A percentile compares a stretch with the other conserved stretches of the same genome.
These are phyloP conservation scores for Siderastrea siderea DNA, from an alignment of 92 coral and sea anemone species.

Conservation along the genomic window DNA sequence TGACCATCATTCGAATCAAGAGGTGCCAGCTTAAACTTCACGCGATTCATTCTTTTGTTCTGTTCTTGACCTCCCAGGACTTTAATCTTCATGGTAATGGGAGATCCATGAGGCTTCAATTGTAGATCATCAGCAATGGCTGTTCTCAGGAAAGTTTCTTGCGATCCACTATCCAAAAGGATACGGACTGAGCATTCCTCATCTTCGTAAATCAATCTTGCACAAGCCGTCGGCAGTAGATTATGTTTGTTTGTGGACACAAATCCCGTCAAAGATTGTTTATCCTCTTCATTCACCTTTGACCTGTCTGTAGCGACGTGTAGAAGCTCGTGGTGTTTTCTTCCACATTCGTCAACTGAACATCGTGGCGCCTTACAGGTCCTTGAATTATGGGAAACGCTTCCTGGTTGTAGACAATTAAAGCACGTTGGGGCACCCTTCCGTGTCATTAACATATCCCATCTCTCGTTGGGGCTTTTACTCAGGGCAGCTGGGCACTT, in stretches of 20 bases:
- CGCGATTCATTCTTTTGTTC: conserved; percentile 5
- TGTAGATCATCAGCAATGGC: conserved; percentile 9
- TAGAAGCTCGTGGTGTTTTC: neutral
- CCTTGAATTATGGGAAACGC: neutral
- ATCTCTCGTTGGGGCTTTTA: neutral
- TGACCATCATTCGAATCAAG: too few relatives aligned
- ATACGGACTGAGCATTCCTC: conserved; percentile 13
- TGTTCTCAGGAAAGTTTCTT: conserved; percentile 21
- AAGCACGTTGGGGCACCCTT: conserved; percentile 1
- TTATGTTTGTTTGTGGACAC: neutral
- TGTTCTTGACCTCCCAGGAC: conserved; percentile 25
- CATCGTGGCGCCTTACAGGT: neutral
- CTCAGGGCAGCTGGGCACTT: neutral
- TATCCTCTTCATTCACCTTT: neutral
- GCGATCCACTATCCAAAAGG: conserved; percentile 32
- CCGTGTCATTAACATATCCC: neutral
- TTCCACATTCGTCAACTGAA: neutral
- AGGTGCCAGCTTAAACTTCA: neutral
- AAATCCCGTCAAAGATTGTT: neutral
- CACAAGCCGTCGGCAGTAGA: conserved; percentile 32
- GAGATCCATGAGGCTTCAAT: neutral
- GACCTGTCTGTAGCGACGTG: neutral
- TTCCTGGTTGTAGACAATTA: neutral
- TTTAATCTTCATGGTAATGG: conserved; percentile 22
- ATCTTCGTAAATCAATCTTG: conserved; percentile 1